These are phyloP conservation scores for Rafetus swinhoei DNA, from an alignment of 2,113 vertebrate genomes.

Conservation along the genomic window DNA sequence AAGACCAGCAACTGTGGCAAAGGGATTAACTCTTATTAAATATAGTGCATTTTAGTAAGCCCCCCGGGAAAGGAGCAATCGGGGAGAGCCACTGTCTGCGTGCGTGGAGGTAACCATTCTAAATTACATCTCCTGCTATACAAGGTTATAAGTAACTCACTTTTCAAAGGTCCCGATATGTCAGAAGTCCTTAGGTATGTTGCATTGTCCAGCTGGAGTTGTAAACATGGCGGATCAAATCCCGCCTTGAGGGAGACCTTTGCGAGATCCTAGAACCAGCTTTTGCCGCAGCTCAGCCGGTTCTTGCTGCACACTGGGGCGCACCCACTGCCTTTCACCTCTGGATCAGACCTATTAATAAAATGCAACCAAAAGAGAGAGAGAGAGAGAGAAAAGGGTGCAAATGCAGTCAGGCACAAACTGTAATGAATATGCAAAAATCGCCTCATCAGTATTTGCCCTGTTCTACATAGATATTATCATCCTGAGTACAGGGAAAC, in stretches of 20 bases:
- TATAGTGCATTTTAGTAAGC: slow-evolving; percentile 69
- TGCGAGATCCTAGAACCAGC: no score
- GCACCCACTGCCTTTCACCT: neutral
- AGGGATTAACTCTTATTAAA: slow-evolving; percentile 75
- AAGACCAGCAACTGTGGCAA: slow-evolving; percentile 70
- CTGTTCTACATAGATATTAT: neutral
- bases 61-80: slow-evolving; percentile 58
- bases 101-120: slow-evolving; percentile 21
- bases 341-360: neutral
- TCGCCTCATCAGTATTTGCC: neutral
- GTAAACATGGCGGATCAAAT: neutral
- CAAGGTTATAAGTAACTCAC: slow-evolving; percentile 22
- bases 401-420: neutral
- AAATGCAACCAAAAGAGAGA: neutral
- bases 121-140: slow-evolving; percentile 36
- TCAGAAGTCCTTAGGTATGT: neutral
- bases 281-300: no score
- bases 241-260: neutral
- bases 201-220: neutral
- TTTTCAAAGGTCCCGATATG: neutral
- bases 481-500: neutral
- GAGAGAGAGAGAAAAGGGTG: fast-evolving
- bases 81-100: slow-evolving; percentile 29
- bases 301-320: no score
- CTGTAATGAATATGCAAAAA: neutral